Evolutionary conservation across 2,888 invertebrate species (phyloP).

Genomic region (Sarcophaga caerulescens): DNA sequence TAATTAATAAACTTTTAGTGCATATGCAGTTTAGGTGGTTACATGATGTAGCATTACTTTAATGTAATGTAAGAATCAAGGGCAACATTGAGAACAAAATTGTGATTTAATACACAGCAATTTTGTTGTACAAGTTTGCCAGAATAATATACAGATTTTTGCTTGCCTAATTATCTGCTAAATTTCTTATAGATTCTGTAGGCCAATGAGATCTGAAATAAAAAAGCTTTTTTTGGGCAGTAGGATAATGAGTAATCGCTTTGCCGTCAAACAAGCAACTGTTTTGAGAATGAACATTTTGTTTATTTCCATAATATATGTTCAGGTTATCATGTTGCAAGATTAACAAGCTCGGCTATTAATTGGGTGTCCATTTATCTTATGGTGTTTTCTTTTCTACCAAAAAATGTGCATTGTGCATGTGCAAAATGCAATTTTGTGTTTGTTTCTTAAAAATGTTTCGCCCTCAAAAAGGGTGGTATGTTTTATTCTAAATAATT

Average conservation of each 20-base stretch:
- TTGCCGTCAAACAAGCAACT: slow-evolving; percentile 10
- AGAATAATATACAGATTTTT: slow-evolving; percentile 75
- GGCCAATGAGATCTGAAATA: slow-evolving; percentile 78
- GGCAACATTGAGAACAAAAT: slow-evolving; percentile 56
- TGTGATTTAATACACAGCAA: slow-evolving; percentile 60
- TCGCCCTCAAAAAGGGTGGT: no score
- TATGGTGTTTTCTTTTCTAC: no score
- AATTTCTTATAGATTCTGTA: slow-evolving; percentile 70
- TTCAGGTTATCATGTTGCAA: slow-evolving; percentile 35
- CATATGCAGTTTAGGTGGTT: no score
- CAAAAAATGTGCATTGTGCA: no score
- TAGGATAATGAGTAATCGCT: no score
- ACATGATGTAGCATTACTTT: no score
- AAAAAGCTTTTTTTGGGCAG: slow-evolving; percentile 24
- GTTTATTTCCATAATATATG: slow-evolving; percentile 1
- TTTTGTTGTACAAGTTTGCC: slow-evolving; percentile 71
- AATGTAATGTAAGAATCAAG: neutral
- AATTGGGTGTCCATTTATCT: slow-evolving; percentile 76
- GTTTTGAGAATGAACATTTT: slow-evolving; percentile 42
- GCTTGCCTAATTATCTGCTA: slow-evolving; percentile 76
- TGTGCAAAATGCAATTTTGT: no score
- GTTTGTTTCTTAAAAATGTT: no score
- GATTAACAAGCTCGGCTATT: slow-evolving; percentile 43
- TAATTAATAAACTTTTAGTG: no score
- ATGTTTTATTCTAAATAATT: no score